Base-by-base conservation (phyloP, 2,797 vertebrate species). In the Ctenochaetus hawaiiensis region DNA sequence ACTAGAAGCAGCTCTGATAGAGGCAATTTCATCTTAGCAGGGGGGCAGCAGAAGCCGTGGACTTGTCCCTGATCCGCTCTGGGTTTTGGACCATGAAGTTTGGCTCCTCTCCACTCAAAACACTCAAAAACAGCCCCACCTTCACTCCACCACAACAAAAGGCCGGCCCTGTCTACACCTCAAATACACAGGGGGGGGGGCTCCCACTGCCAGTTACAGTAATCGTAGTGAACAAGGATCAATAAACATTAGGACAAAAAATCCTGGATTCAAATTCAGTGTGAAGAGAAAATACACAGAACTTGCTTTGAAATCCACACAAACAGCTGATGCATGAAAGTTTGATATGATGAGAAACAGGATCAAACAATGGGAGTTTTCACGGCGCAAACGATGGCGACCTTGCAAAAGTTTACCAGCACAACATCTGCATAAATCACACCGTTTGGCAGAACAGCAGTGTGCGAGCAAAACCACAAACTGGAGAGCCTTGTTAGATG, bases 21-120 rank as follows among this genome's bases (percentile, higher is more conserved):
- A 73, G 58, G 81, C 17, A 62, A 75, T 80, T 83, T 74, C 74
- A 61, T 60, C 61, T 45, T 51, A 13, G 70, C 51, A 75, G 61
- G 80, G 60, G 51, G 69, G 23, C 62, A 57, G 81, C 62, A 53
- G 58, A 80, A 78, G 69, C 53, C 70, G 44, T 30, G 54, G 70
- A 78, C 80, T 64, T 58, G 68, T 69, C 60, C 48, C 44, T 81
- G 79, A 84, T 70, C 78, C n/a, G 18, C 66, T 83, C 56, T 10
- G 76, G 63, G 44, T 76, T 84, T 83, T 37, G 76, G 56, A 82
- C 65, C 48, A 69, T 75, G 82, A 84, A 73, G 43, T 54, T 67
- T 14, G 72, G 58, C 70, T 77, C 58, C 17, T 49, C 59, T 76
- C 11, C 34, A 56, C 67, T 62, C 18, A 48, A 30, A 30, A 30